Evolutionary conservation across 2,888 invertebrate species (phyloP), one percentile per base, ranked within the genome.

Genomic region (Dolichopus griseipennis): DNA sequence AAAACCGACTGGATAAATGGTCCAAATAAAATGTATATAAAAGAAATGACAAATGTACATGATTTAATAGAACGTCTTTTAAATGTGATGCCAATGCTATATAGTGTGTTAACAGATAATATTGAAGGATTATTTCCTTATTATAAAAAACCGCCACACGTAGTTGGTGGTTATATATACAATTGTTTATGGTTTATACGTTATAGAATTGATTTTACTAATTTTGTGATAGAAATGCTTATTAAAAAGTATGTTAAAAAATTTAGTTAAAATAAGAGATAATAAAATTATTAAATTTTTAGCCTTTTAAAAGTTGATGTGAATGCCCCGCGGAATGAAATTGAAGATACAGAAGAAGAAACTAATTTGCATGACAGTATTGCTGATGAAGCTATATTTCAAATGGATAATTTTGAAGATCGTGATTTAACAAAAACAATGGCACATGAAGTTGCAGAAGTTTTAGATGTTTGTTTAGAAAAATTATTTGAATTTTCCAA

Each of bases 291-390:
- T 64, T 43, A 66, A 69, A n/a, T n/a, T 72, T 80, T n/a, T 77
- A 92, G 92, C 78, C 81, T 93, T 77, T 83, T 91, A 67, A 80
- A 87, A 71, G 84, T 94, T 79, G 93, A 93, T 78, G 90, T 90
- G 0, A 88, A 90, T 77, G 82, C 83, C 0, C 79, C 82, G 22
- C 81, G 86, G 65, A 85, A 85, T 75, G 83, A 84, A 70, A 87
- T 88, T 81, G 88, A 89, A 63, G 77, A 82, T 41, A 74, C 76
- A n/a, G 80, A 80, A 69, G 83, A 83, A 1, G 81, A 83, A 2
- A 80, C 82, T 61, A 82, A 83, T 52, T 85, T 84, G 15, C 83
- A 83, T 68, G 72, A 83, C 2, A 77, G 79, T 0, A 79, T 83
- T 2, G 79, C 73, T 2, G 72, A 73, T 9, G 72, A 72, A 41